Evolutionary conservation across 2,888 invertebrate genomes (phyloP).

Genomic region (Drosophila pseudotakahashii): DNA sequence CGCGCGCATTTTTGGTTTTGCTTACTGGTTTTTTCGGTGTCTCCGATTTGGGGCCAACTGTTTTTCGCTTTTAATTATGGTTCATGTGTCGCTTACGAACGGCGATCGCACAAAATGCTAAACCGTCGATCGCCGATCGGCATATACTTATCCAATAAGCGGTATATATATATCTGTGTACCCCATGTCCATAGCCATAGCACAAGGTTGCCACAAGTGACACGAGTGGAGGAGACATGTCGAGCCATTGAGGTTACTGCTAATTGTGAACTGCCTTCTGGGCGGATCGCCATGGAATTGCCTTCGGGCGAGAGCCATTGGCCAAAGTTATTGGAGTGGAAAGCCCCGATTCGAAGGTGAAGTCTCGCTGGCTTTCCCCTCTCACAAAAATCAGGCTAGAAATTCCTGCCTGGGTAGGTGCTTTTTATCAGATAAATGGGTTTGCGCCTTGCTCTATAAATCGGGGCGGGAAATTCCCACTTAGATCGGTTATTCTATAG

Average conservation of each 20-base stretch:
- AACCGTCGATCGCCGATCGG: conserved; percentile 36
- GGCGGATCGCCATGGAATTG: conserved; percentile 36
- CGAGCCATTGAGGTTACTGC: conserved; percentile 43
- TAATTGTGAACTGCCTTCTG: conserved; percentile 43
- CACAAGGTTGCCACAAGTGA: conserved; percentile 44
- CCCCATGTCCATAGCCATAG: conserved; percentile 18
- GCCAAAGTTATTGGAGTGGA: conserved; percentile 45
- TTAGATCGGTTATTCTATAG: neutral
- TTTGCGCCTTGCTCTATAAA: neutral
- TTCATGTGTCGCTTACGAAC: conserved; percentile 56
- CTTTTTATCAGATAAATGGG: neutral
- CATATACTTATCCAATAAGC: conserved; percentile 41
- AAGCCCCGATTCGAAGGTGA: conserved; percentile 35
- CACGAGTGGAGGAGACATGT: conserved; percentile 39
- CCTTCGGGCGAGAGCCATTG: conserved; percentile 21
- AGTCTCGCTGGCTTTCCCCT: conserved; percentile 29
- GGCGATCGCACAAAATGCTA: conserved; percentile 11
- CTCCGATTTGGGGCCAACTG: conserved; percentile 63
- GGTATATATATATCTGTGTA: conserved; percentile 6
- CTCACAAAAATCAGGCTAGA: conserved; percentile 6
- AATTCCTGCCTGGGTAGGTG: conserved; percentile 14
- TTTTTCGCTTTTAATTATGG: conserved; percentile 72
- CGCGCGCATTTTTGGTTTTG: conserved; percentile 47
- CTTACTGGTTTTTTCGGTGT: conserved; percentile 41
- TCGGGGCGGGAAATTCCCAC: neutral